Conservation (phyloP, 2,797 vertebrate species). For the Jordanella pulchra region DNA sequence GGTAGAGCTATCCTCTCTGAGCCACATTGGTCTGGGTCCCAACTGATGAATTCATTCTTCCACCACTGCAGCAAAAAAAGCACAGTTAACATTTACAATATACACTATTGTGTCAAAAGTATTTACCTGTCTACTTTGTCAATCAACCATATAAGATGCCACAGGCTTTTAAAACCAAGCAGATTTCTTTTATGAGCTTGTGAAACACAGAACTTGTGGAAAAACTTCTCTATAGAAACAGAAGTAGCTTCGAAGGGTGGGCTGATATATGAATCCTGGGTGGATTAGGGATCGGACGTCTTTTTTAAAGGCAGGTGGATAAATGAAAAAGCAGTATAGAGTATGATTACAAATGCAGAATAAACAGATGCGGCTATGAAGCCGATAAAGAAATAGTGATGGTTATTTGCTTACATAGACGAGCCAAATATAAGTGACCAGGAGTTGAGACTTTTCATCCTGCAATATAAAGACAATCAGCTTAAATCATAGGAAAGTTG, state of each 20-base stretch:
- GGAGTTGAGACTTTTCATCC: constrained; percentile 80
- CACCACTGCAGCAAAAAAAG: constrained; percentile 68
- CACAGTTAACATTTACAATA: neutral
- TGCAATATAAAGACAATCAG: constrained; percentile 39
- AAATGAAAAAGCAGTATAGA: neutral
- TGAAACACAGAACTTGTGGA: too few relatives aligned
- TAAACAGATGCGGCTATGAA: neutral
- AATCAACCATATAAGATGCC: too few relatives aligned
- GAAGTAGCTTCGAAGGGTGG: too few relatives aligned
- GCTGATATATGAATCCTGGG: too few relatives aligned
- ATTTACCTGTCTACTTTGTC: too few relatives aligned
- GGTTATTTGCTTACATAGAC: constrained; percentile 56
- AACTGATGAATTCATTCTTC: constrained; percentile 74
- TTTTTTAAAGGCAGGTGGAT: too few relatives aligned
- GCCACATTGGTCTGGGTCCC: constrained; percentile 77
- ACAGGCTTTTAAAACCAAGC: too few relatives aligned
- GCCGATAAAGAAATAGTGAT: neutral
- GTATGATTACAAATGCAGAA: neutral
- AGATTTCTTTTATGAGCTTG: too few relatives aligned
- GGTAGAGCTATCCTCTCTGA: constrained; percentile 69
- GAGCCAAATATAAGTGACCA: constrained; percentile 77
- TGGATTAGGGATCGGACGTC: too few relatives aligned
- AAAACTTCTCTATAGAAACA: too few relatives aligned
- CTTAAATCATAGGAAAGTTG: neutral
- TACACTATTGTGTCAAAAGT: neutral